These are phyloP conservation scores for Zophobas atratus DNA, from an alignment of 1,140 invertebrate species.

Conservation along the genomic window DNA sequence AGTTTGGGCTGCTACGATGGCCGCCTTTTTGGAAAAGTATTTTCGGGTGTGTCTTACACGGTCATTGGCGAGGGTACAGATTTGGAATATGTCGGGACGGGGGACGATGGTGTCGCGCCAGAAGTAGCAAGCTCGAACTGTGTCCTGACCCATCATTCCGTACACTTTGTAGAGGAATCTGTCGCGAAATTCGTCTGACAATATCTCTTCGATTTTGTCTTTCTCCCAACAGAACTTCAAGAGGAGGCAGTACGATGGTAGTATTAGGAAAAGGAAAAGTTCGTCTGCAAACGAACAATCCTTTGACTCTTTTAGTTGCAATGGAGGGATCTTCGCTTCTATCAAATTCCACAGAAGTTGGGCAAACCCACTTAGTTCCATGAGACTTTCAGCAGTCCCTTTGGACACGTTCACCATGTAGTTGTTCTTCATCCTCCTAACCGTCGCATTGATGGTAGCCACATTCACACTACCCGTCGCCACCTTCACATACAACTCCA, in stretches of 20 bases:
- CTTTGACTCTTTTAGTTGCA: constrained; percentile 62
- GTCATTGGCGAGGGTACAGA: constrained; percentile 74
- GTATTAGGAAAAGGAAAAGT: constrained; percentile 73
- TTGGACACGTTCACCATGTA: constrained; percentile 3
- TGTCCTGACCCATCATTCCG: constrained; percentile 74
- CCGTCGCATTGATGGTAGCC: background rate
- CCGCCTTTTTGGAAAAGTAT: constrained; percentile 74
- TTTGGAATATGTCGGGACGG: constrained; percentile 71
- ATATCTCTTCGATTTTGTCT: constrained; percentile 53
- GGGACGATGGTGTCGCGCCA: constrained; percentile 70
- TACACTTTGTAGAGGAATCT: constrained; percentile 77
- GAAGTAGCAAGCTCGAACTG: constrained; percentile 74
- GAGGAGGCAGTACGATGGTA: constrained; percentile 73
- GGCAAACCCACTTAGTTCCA: constrained; percentile 49
- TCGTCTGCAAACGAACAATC: constrained; percentile 70
- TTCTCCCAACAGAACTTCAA: constrained; percentile 64
- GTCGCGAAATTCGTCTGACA: constrained; percentile 71
- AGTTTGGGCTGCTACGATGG: constrained; percentile 80
- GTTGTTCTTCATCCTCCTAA: background rate
- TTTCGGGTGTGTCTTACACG: constrained; percentile 68
- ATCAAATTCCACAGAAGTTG: constrained; percentile 67
- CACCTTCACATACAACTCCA: constrained; percentile 33
- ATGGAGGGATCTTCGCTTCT: constrained; percentile 47
- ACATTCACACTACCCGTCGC: background rate
- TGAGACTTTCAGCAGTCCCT: constrained; percentile 23